Evolutionary conservation across 1,140 invertebrate genomes (phyloP), one percentile per base, ranked within the genome.

Genomic region (Dryas iulia): DNA sequence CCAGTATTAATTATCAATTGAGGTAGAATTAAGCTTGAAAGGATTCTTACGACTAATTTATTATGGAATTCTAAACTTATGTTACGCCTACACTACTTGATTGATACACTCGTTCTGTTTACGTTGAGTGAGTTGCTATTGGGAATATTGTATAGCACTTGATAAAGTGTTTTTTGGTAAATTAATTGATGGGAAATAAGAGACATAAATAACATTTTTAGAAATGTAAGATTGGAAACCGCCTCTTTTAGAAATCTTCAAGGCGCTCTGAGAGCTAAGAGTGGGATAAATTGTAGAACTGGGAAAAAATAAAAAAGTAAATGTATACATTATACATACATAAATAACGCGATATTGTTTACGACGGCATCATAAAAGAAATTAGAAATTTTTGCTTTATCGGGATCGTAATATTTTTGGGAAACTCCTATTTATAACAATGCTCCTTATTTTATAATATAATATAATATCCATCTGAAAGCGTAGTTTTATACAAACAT

Each of bases 1-100:
- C 72, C 57, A 68, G 76, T 81, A 86, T 84, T 86, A 84, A 86
- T 88, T 87, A 86, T 82, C 73, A 60, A 39, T 30, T 6, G 59
- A 25, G 31, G 57, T 66, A 4, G 14, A 69, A 59, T 69, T 63
- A 63, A 63, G 14, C 25, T 52, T 69, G 53, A 56, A 68, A 68
- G 59, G 52, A 54, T 62, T 62, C 31, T 18, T 62, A 11, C 59
- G 56, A 26, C 61, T 57, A 18, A 65, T 65, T 65, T 31, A 57
- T 65, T 31, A 39, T 57, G 39, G 18, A 47, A 47, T 47, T 47
- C 39, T 21, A 24, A 58, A 21, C 18, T 18, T 47, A 47, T 47
- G 39, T 47, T 47, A 21, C 39, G 18, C 39, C 39, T n/a, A 47
- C 7, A 47, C 39, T 47, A 21, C 6, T 21, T 47, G 14, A 47